Conservation (phyloP, 2,888 invertebrate genomes). For the Acleris emargana region DNA sequence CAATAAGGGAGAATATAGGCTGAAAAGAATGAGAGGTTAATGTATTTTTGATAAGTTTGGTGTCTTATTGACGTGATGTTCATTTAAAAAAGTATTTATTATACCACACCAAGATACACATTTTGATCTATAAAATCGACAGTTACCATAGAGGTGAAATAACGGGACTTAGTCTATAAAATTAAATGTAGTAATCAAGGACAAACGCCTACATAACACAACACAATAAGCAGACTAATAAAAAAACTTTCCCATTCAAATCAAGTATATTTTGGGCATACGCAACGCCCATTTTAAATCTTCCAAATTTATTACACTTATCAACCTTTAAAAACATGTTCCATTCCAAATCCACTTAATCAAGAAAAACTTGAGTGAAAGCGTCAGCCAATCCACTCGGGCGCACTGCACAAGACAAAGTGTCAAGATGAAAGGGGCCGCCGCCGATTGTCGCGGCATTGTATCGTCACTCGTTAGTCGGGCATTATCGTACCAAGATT, state of each 20-base stretch:
- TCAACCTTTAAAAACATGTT: background rate
- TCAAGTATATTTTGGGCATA: background rate
- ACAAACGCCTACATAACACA: too few species aligned
- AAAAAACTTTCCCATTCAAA: background rate
- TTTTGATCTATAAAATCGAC: too few species aligned
- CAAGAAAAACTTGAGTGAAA: conserved; percentile 31
- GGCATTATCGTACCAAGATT: conserved; percentile 81
- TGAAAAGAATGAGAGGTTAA: too few species aligned
- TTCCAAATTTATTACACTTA: background rate
- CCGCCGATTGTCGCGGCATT: conserved; percentile 80
- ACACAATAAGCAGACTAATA: too few species aligned
- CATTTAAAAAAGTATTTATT: too few species aligned
- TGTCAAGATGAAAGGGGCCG: conserved; percentile 81
- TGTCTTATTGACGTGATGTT: too few species aligned
- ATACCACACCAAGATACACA: too few species aligned
- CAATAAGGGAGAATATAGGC: too few species aligned
- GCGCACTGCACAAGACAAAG: conserved; percentile 71
- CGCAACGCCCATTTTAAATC: background rate
- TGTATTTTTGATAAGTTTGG: too few species aligned
- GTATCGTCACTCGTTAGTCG: conserved; percentile 81
- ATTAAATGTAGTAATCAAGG: too few species aligned
- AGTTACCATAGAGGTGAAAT: too few species aligned
- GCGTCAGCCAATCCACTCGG: conserved; percentile 50
- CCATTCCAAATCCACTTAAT: conserved; percentile 1
- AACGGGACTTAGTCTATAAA: too few species aligned